Evolutionary conservation across 2,888 invertebrate species (phyloP), one percentile per base, ranked within the genome.

Genomic region (Apodemia mormo): DNA sequence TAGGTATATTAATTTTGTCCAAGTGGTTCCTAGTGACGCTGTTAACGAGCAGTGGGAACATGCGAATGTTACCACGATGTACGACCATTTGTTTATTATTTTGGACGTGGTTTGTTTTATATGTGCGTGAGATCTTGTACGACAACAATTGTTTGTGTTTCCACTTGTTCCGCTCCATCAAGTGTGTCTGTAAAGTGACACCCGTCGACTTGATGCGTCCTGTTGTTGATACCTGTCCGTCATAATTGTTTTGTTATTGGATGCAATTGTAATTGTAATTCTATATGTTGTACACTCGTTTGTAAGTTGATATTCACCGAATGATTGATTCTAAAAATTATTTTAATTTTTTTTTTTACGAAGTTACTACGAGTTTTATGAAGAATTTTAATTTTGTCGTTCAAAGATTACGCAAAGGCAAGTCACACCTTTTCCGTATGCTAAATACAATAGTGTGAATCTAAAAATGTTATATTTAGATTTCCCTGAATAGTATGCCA

Each of bases 71-170:
- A 66, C 43, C 22, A 7, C 54, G 33, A 54, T 54, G 33, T 66
- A 64, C 43, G 49, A 45, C 33, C 52, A 56, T 70, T 67, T 76
- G 73, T 77, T 77, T 75, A 74, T 77, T 75, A 69, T 70, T 65
- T 52, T 52, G 61, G 56, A 67, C 68, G 66, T 69, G 71, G 67
- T 72, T 69, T 68, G 52, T 66, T 68, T 14, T 29, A 67, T 54
- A 68, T 12, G 70, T 71, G 70, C 75, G 75, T 77, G 76, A 75
- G 76, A 75, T 70, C 73, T 43, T 54, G 70, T 75, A 74, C 69
- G 72, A 74, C 68, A 71, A 76, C 75, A 74, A 76, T 73, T 76
- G 70, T 67, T 37, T 37, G 37, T 64, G 30, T 64, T 64, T 14
- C 14, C 33, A 33, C 58, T 61, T 10, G 33, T 61, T 33, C 61